phyloP scores from a whole-genome alignment of 2,113 vertebrate genomes.

The Tetrax tetrax region DNA sequence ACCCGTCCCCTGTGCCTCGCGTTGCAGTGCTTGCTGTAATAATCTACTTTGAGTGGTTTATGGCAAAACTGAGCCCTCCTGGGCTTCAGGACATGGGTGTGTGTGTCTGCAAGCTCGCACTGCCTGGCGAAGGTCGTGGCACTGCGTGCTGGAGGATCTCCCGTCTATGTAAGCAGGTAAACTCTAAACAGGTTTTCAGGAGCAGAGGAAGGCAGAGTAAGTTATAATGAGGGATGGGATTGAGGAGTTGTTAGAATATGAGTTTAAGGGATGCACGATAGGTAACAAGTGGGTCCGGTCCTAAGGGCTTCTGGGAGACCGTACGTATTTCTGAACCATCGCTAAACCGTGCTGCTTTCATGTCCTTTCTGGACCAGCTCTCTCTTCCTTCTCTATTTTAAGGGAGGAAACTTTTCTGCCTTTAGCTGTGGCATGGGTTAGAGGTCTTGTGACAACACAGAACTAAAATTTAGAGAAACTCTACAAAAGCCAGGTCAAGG shows the following conservation, averaged over 20 bases:
- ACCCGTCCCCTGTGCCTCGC: no score
- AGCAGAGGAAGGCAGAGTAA: neutral
- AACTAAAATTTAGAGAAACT: neutral
- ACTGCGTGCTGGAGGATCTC: neutral
- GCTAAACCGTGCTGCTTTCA: neutral
- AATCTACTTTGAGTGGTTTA: neutral
- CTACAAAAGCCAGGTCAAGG: neutral
- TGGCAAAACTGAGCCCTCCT: neutral
- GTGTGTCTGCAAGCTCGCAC: no score
- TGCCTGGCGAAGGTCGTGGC: neutral
- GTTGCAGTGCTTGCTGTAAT: neutral
- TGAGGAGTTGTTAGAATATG: neutral
- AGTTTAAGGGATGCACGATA: neutral
- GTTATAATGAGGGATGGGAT: neutral
- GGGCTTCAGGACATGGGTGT: neutral
- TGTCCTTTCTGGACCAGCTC: neutral
- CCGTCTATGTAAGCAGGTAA: rapidly evolving
- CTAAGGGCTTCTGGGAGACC: neutral
- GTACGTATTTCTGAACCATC: neutral
- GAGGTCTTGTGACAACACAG: neutral
- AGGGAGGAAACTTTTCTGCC: neutral
- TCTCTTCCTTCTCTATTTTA: neutral
- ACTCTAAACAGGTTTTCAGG: neutral
- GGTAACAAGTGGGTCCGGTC: neutral
- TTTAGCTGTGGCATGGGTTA: neutral